These are phyloP conservation scores for Hoplodrina blanda DNA, from an alignment of 2,888 invertebrate genomes.

Conservation along the genomic window DNA sequence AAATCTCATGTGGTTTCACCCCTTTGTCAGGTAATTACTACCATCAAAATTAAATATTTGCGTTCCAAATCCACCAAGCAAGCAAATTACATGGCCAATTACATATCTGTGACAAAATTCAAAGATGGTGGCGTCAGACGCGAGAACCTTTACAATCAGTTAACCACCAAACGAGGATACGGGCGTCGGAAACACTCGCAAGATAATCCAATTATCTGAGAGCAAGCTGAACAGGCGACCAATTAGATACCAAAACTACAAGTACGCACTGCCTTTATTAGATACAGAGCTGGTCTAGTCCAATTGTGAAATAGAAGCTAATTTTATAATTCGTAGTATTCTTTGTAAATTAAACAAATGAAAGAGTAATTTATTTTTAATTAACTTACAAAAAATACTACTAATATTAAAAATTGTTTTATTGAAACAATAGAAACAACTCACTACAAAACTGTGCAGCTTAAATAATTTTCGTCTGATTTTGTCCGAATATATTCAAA, in stretches of 20 bases:
- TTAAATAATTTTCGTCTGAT: too few species aligned
- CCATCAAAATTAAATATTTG: slow-evolving; percentile 33
- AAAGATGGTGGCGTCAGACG: slow-evolving; percentile 53
- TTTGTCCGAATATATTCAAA: too few species aligned
- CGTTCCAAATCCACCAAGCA: slow-evolving; percentile 37
- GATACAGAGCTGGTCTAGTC: slow-evolving; percentile 44
- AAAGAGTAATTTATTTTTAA: background rate
- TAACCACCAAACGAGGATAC: slow-evolving; percentile 70
- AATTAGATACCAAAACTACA: slow-evolving; percentile 76
- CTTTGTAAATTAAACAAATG: slow-evolving; percentile 4
- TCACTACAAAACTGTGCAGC: too few species aligned
- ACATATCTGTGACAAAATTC: slow-evolving; percentile 64
- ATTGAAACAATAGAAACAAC: background rate
- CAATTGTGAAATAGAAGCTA: slow-evolving; percentile 34
- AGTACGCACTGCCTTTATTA: slow-evolving; percentile 63
- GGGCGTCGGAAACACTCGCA: slow-evolving; percentile 69
- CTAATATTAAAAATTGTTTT: too few species aligned
- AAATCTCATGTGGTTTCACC: background rate
- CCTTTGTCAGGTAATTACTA: slow-evolving; percentile 29
- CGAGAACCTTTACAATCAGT: slow-evolving; percentile 65
- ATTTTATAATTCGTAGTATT: slow-evolving; percentile 22
- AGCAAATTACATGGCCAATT: slow-evolving; percentile 62
- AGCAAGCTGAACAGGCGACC: slow-evolving; percentile 72
- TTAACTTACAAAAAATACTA: too few species aligned
- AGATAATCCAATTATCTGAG: slow-evolving; percentile 79